Evolutionary conservation across 2,113 vertebrate species (phyloP).

Genomic region (Xyrauchen texanus): DNA sequence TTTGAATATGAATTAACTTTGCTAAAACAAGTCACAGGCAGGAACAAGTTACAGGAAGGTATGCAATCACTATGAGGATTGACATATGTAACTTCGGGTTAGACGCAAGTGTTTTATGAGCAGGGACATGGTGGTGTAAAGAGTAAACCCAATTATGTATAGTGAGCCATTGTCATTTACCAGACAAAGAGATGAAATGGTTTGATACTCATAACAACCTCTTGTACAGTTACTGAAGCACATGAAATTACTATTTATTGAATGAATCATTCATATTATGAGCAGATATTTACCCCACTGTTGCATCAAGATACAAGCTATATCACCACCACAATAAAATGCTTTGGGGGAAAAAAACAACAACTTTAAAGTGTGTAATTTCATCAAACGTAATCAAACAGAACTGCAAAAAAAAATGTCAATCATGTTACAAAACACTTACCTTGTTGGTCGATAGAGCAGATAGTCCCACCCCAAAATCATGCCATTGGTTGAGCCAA

Average conservation of each 20-base stretch:
- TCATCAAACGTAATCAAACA: no score
- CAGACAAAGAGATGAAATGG: neutral
- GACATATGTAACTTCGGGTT: neutral
- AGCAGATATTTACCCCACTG: neutral
- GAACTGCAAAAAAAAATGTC: no score
- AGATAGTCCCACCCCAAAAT: no score
- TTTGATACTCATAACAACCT: neutral
- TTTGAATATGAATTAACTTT: constrained; percentile 41
- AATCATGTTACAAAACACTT: no score
- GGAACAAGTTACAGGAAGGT: constrained; percentile 8
- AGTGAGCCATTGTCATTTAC: neutral
- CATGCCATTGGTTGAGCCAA: no score
- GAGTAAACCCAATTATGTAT: neutral
- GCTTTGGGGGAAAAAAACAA: constrained; percentile 7
- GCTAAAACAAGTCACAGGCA: constrained; percentile 10
- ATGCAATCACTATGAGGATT: neutral
- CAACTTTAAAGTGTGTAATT: no score
- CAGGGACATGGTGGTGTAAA: neutral
- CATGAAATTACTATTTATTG: constrained; percentile 1
- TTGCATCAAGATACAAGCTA: neutral
- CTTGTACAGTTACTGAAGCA: constrained; percentile 51
- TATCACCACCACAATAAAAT: neutral
- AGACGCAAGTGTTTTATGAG: neutral
- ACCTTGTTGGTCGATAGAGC: no score
- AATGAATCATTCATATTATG: constrained; percentile 18